phyloP scores from a whole-genome alignment of 2,113 vertebrate genomes.

The Trichechus manatus region DNA sequence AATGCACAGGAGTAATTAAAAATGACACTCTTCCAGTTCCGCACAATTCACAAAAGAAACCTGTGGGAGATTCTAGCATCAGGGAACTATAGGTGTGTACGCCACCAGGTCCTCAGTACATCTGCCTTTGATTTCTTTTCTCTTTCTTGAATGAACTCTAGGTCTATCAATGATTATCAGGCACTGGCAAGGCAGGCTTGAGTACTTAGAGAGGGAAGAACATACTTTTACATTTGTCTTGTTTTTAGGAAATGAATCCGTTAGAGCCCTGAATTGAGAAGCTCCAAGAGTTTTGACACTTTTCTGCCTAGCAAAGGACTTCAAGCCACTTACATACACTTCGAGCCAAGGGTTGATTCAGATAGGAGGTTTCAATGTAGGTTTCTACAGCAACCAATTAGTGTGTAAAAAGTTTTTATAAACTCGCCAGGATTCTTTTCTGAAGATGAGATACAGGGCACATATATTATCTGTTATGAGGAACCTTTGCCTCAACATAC shows the following conservation, averaged over 20 bases:
- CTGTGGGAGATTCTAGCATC: background rate
- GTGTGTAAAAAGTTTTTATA: background rate
- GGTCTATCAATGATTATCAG: background rate
- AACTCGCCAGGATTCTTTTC: background rate
- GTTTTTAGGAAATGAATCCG: background rate
- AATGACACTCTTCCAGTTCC: background rate
- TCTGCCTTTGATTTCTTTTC: background rate
- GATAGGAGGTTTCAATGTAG: background rate
- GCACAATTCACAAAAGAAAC: background rate
- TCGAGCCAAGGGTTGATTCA: background rate
- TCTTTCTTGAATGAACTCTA: background rate
- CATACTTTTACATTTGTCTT: background rate
- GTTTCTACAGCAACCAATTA: conserved; percentile 55
- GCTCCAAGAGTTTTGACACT: background rate
- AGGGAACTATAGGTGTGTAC: accelerated
- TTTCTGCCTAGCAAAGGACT: background rate
- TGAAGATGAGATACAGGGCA: background rate
- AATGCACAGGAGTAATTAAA: background rate
- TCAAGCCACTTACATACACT: background rate
- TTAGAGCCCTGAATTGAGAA: background rate
- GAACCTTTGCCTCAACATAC: background rate
- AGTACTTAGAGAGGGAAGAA: background rate
- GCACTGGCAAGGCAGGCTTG: background rate
- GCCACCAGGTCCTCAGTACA: background rate
- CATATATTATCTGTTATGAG: background rate